Percentiles rank a stretch among this genome's conserved stretches.
Conservation (phyloP, 2,113 vertebrate genomes). For the Haplochromis vanheusdeni region DNA sequence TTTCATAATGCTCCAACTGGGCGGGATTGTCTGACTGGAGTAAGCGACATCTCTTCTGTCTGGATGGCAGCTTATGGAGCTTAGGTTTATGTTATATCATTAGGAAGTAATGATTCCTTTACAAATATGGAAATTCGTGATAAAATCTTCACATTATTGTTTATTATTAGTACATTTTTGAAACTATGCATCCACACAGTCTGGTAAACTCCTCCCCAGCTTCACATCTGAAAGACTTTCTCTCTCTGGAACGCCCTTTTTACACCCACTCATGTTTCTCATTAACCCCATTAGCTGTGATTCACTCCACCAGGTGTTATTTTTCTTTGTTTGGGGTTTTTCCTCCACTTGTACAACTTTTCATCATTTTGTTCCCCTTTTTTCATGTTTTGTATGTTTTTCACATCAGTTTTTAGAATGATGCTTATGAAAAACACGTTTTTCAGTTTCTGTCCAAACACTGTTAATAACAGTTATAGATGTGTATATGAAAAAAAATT, state of each 20-base stretch:
- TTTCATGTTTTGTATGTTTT: background rate
- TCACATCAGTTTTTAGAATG: background rate
- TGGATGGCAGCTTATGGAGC: background rate
- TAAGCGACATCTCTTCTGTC: background rate
- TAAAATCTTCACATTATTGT: background rate
- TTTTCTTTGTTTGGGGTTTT: background rate
- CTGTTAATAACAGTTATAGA: background rate
- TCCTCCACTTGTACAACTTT: background rate
- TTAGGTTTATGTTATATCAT: background rate
- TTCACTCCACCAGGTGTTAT: background rate
- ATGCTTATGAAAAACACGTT: fast-evolving
- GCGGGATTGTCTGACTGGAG: background rate
- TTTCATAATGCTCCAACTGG: background rate
- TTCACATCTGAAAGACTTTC: background rate
- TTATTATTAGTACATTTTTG: background rate
- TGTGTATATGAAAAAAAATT: background rate
- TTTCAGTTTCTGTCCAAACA: background rate
- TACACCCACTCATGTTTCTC: background rate
- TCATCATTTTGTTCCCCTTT: background rate
- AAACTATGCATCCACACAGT: background rate
- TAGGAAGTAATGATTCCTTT: background rate
- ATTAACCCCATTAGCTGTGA: background rate
- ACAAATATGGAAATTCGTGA: background rate
- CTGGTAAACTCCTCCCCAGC: background rate
- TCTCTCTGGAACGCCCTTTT: background rate